Evolutionary conservation across 2,888 invertebrate genomes (phyloP).

Genomic region (Oasisia sp.): DNA sequence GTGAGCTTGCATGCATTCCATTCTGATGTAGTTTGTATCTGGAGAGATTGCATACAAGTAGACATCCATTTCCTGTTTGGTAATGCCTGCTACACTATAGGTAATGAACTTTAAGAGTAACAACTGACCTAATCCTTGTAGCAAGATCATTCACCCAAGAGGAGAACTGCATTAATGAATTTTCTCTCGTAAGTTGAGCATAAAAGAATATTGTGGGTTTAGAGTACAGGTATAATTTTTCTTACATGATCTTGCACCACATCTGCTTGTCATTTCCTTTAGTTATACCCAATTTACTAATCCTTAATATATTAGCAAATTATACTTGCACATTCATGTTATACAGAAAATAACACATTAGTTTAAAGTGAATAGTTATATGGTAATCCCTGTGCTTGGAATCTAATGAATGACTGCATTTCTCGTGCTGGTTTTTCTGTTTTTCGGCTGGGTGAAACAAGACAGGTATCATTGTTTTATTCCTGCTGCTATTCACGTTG

Average conservation of each 20-base stretch:
- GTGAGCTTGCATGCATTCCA: slow-evolving; percentile 1
- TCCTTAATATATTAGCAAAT: background rate
- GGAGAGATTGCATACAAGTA: background rate
- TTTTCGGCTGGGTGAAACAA: background rate
- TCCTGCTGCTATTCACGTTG: background rate
- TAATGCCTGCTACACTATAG: background rate
- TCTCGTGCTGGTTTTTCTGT: background rate
- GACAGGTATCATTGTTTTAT: background rate
- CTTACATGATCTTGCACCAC: background rate
- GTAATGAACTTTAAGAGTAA: background rate
- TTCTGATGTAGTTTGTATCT: background rate
- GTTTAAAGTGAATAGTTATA: background rate
- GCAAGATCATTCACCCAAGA: background rate
- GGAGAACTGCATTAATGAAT: background rate
- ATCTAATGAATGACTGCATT: background rate
- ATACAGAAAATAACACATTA: background rate
- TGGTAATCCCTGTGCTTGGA: background rate
- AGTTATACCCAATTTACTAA: background rate
- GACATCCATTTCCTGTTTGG: background rate
- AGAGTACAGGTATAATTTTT: no score
- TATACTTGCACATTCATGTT: background rate
- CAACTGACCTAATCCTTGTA: background rate
- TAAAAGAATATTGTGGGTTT: background rate
- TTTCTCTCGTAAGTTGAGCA: background rate
- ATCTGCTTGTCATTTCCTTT: background rate